Conservation (phyloP, 2,888 invertebrate genomes). For the Agriopis marginaria region DNA sequence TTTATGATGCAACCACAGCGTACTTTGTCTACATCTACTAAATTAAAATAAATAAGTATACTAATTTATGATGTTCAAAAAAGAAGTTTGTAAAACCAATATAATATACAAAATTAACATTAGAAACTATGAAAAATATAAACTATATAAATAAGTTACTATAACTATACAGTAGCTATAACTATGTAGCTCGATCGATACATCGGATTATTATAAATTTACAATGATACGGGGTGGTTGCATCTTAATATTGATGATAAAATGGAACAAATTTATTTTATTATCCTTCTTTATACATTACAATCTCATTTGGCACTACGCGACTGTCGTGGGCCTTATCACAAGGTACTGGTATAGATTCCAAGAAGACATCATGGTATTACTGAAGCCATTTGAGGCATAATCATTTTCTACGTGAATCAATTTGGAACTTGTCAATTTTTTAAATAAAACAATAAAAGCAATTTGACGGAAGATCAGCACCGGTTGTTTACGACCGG, state of each 20-base stretch:
- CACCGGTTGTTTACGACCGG: too few species aligned
- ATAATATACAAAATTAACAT: neutral
- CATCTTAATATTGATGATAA: conserved; percentile 23
- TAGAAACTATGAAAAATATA: neutral
- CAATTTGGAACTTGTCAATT: too few species aligned
- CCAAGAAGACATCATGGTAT: conserved; percentile 21
- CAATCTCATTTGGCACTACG: conserved; percentile 77
- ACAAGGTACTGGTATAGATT: conserved; percentile 28
- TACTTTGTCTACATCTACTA: neutral
- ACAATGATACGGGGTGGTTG: conserved; percentile 4
- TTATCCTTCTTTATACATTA: conserved; percentile 44
- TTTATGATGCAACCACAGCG: neutral
- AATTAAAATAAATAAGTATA: neutral
- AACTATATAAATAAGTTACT: neutral
- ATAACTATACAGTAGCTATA: neutral
- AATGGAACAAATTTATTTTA: conserved; percentile 33
- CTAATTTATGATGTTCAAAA: neutral
- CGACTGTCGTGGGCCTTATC: conserved; percentile 66
- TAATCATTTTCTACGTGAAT: neutral
- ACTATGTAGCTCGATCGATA: neutral
- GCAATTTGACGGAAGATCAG: too few species aligned
- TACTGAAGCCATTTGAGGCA: neutral
- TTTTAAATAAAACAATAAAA: too few species aligned
- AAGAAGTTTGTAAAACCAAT: neutral
- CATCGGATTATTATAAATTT: neutral